Conservation (phyloP, 2,888 invertebrate genomes). For the Hirtodrosophila histrioides region DNA sequence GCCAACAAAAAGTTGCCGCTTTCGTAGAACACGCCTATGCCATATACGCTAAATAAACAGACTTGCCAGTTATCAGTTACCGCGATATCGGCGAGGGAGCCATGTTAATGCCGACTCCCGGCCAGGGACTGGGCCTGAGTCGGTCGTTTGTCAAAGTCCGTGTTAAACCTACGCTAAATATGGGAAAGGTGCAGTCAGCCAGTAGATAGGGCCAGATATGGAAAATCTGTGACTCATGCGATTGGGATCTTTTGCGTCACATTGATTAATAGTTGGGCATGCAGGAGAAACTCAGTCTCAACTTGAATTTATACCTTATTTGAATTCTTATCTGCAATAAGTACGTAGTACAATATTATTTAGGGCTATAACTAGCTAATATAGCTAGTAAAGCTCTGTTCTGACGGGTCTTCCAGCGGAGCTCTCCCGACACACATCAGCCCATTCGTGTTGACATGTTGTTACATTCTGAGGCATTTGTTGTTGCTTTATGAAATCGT, state of each 20-base stretch:
- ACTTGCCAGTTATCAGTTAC: conserved; percentile 48
- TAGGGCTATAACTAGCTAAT: not conserved
- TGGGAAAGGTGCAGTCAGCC: conserved; percentile 48
- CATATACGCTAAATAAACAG: conserved; percentile 27
- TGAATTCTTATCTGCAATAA: conserved; percentile 9
- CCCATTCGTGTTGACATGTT: conserved; percentile 8
- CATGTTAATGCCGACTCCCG: conserved; percentile 37
- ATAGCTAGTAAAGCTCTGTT: no score
- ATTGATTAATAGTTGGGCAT: conserved; percentile 53
- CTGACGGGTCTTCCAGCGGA: not conserved
- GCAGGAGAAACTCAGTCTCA: conserved; percentile 8
- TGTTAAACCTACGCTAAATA: conserved; percentile 31
- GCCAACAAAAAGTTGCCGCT: conserved; percentile 9
- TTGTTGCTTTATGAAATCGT: conserved; percentile 15
- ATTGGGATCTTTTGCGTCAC: conserved; percentile 33
- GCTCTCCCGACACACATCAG: conserved; percentile 3
- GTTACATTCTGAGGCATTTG: conserved; percentile 19
- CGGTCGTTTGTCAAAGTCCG: conserved; percentile 50
- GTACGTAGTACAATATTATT: not conserved
- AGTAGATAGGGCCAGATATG: conserved; percentile 8
- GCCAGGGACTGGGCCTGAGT: not conserved
- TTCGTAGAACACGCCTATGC: conserved; percentile 6
- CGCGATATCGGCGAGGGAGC: conserved; percentile 39
- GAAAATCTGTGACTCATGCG: conserved; percentile 44
- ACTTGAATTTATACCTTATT: conserved; percentile 2